A percentile compares a stretch with the other conserved stretches of the same genome.
phyloP scores from a whole-genome alignment of 2,113 vertebrate genomes.

The Lutjanus erythropterus region DNA sequence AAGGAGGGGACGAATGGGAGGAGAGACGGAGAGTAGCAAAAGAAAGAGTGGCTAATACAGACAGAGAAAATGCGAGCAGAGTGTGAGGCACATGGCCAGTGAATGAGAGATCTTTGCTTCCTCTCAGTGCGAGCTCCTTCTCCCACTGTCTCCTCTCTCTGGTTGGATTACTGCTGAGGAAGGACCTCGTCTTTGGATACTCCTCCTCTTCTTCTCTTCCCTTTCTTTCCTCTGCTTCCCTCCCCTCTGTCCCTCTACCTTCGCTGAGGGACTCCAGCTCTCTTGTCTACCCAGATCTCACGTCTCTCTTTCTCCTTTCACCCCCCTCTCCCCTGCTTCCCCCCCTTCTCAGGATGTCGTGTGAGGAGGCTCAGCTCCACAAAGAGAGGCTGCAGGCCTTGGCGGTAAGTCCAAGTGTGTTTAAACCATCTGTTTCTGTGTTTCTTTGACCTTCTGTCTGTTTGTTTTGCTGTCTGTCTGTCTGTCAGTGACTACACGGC shows the following conservation, averaged over 20 bases:
- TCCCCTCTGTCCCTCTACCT: slow-evolving; percentile 33
- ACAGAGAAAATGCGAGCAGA: slow-evolving; percentile 73
- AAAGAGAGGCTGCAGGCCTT: slow-evolving; percentile 98
- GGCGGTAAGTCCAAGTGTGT: slow-evolving; percentile 91
- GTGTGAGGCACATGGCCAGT: slow-evolving; percentile 87
- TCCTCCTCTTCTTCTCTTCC: slow-evolving; percentile 35
- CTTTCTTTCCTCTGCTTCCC: slow-evolving; percentile 39
- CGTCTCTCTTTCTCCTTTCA: slow-evolving; percentile 69
- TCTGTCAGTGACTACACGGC: slow-evolving; percentile 23
- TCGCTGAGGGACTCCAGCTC: slow-evolving; percentile 46
- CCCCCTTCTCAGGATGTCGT: slow-evolving; percentile 95
- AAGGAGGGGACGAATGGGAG: slow-evolving; percentile 82
- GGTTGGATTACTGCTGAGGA: slow-evolving; percentile 81
- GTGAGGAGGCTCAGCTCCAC: slow-evolving; percentile 97
- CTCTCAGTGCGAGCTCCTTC: slow-evolving; percentile 74
- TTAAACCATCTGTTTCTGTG: slow-evolving; percentile 75
- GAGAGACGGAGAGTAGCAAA: slow-evolving; percentile 73
- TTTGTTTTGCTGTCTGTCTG: slow-evolving; percentile 13
- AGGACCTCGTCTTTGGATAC: slow-evolving; percentile 62
- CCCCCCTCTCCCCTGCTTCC: slow-evolving; percentile 79
- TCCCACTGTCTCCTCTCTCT: slow-evolving; percentile 69
- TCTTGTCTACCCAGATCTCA: slow-evolving; percentile 60
- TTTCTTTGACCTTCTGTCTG: slow-evolving; percentile 18
- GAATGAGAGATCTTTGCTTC: slow-evolving; percentile 86
- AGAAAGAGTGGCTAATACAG: slow-evolving; percentile 77